Base-by-base conservation (phyloP, 2,888 invertebrate genomes). In the Cataglyphis livida region DNA sequence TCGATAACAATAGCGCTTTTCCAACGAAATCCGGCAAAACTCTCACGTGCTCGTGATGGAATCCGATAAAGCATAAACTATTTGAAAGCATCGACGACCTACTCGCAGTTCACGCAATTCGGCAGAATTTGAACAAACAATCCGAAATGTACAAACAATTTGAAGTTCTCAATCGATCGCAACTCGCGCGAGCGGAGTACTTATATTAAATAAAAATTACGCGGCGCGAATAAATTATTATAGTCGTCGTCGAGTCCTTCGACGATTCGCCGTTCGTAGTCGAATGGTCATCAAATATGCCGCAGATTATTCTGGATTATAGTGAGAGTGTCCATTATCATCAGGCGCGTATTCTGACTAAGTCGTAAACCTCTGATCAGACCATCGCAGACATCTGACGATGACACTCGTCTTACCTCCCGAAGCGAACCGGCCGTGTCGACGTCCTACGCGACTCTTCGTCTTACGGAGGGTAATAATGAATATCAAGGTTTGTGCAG, bases 311-410 rank as follows among this genome's bases (percentile, higher is more conserved):
- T 79, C 79, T 35, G 62, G 83, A 85, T 85, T 86, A 89, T 85
- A 83, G 81, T 66, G 75, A 61, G 61, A 61, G 64, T 87, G 88
- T 90, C 89, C 87, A 91, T 92, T 92, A 91, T 90, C 84, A 85
- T 84, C 87, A 90, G 89, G 82, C 84, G 74, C 74, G 85, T 89
- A 87, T 59, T 84, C 90, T 85, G 88, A 79, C 81, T 66, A 71
- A 83, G 88, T 88, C 89, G 84, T 91, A 90, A 91, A 91, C 90
- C 83, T 84, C 64, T 68, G 89, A 87, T 85, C 83, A 87, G 84
- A 85, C 86, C 84, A 83, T 75, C 75, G 68, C 84, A 64, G 76
- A 59, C 73, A 41, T 82, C 84, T 87, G 89, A 91, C 87, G 87
- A 88, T 88, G 86, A 86, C 85, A 84, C 41, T 85, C 82, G 79